phyloP scores from a whole-genome alignment of 2,797 vertebrate species.

The Phylloscopus collybita region DNA sequence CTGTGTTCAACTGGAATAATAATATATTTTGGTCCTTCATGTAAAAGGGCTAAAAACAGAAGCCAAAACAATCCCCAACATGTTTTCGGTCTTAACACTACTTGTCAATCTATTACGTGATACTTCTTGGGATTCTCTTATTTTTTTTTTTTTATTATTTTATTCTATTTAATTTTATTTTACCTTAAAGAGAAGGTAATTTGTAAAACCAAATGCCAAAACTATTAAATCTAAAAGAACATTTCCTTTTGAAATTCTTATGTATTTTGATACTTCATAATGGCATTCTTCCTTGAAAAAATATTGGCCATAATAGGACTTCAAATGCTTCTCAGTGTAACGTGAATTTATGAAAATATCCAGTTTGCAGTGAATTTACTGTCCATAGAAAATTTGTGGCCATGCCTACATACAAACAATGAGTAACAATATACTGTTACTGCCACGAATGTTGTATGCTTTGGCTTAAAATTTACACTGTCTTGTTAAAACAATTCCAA shows the following conservation, averaged over 20 bases:
- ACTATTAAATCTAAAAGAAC: neutral
- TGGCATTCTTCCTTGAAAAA: neutral
- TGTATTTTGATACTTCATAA: neutral
- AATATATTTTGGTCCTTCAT: neutral
- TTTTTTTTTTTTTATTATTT: too few species aligned
- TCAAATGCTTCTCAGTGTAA: neutral
- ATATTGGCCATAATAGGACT: neutral
- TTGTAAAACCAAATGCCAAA: too few species aligned
- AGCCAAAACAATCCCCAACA: rapidly evolving
- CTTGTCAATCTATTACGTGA: neutral
- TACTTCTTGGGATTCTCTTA: neutral
- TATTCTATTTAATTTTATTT: too few species aligned
- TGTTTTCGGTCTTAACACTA: neutral
- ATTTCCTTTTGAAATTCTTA: neutral
- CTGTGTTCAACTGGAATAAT: neutral
- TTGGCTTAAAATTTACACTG: too few species aligned
- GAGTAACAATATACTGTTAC: too few species aligned
- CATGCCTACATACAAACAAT: too few species aligned
- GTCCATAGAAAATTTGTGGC: too few species aligned
- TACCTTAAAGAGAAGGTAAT: neutral
- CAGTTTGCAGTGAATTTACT: too few species aligned
- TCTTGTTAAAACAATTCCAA: too few species aligned
- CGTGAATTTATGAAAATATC: too few species aligned
- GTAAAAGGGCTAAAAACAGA: neutral
- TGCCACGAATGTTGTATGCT: too few species aligned